phyloP scores from a whole-genome alignment of 2,113 vertebrate genomes.

The Perca flavescens region DNA sequence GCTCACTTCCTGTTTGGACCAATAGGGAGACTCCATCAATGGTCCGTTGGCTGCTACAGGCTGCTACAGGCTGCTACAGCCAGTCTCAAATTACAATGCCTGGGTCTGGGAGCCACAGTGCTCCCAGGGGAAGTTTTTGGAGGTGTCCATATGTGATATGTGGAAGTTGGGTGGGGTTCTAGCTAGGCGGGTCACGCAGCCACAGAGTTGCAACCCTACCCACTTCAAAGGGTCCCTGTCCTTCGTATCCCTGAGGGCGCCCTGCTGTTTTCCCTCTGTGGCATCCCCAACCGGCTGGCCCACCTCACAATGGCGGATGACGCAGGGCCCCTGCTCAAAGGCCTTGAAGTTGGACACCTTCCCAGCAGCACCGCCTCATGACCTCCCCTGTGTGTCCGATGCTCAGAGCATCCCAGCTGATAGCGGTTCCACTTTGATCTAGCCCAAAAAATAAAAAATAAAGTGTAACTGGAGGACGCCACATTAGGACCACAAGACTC shows the following conservation, averaged over 20 bases:
- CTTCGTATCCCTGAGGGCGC: constrained; percentile 58
- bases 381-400: constrained; percentile 53
- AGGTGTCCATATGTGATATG: constrained; percentile 74
- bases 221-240: constrained; percentile 72
- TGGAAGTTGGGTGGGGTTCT: constrained; percentile 47
- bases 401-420: constrained; percentile 65
- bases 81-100: constrained; percentile 68
- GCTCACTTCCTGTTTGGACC: constrained; percentile 71
- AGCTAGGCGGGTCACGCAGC: constrained; percentile 38
- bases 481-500: constrained; percentile 35
- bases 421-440: constrained; percentile 60
- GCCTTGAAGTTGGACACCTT: constrained; percentile 77
- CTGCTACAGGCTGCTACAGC: constrained; percentile 63
- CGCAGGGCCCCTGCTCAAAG: constrained; percentile 32
- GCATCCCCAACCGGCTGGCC: constrained; percentile 18
- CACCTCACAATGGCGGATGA: constrained; percentile 48
- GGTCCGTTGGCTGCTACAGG: constrained; percentile 35
- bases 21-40: constrained; percentile 62
- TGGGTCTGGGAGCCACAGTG: constrained; percentile 41
- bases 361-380: constrained; percentile 39
- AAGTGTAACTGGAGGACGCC: constrained; percentile 56
- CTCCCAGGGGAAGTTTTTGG: constrained; percentile 37
- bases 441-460: constrained; percentile 8
- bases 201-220: constrained; percentile 51
- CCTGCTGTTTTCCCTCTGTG: constrained; percentile 52